Conservation (phyloP, 2,888 invertebrate genomes). For the Frankliniella fusca region DNA sequence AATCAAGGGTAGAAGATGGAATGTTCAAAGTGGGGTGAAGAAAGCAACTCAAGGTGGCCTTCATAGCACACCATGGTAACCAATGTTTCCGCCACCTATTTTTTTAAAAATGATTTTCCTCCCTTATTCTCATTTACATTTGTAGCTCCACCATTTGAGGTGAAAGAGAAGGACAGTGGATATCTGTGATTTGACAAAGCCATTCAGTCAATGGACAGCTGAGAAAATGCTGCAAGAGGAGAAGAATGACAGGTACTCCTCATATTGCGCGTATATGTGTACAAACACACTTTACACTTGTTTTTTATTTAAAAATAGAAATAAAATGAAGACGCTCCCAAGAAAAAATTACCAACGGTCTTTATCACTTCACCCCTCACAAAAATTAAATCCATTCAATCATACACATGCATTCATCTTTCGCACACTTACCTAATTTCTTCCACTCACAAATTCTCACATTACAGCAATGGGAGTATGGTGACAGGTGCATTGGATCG, state of each 20-base stretch:
- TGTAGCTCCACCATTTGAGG: neutral
- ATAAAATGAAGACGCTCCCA: neutral
- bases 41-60: neutral
- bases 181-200: constrained; percentile 1
- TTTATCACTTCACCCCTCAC: constrained; percentile 3
- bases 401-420: constrained; percentile 15
- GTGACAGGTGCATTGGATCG: constrained; percentile 21
- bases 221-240: constrained; percentile 1
- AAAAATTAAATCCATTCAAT: neutral
- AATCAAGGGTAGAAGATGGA: constrained; percentile 24
- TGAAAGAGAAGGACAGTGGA: neutral
- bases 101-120: neutral
- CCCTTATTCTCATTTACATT: neutral
- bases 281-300: neutral
- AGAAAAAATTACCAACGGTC: neutral
- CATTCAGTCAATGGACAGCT: constrained; percentile 22
- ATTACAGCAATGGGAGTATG: constrained; percentile 19
- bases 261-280: neutral
- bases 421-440: neutral
- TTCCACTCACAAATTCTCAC: constrained; percentile 7
- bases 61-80: constrained; percentile 11
- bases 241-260: neutral
- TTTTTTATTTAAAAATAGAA: neutral
- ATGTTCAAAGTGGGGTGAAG: neutral
- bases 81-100: neutral